A percentile compares a stretch with the other conserved stretches of the same genome.
These are phyloP conservation scores for Cephus pygmeus DNA, from an alignment of 2,888 invertebrate species.

Conservation along the genomic window DNA sequence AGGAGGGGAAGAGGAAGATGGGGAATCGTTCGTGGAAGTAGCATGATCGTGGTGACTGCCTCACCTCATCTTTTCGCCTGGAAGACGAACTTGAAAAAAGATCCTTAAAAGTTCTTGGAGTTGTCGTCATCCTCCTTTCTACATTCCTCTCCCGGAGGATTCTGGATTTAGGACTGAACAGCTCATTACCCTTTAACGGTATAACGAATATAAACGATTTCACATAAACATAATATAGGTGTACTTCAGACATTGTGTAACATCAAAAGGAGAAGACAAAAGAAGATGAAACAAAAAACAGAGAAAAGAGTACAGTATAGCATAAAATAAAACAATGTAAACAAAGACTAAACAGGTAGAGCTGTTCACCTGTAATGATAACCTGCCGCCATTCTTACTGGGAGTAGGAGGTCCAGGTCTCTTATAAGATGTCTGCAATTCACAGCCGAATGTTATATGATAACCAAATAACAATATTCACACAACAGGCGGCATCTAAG, in stretches of 20 bases:
- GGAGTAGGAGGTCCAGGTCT: conserved; percentile 89
- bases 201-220: conserved; percentile 16
- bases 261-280: not conserved
- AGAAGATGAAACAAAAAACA: not conserved
- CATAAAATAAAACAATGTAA: not conserved
- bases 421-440: conserved; percentile 79
- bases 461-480: conserved; percentile 11
- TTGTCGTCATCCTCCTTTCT: conserved; percentile 50
- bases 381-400: conserved; percentile 82
- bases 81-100: conserved; percentile 44
- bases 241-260: not conserved
- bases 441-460: conserved; percentile 29
- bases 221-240: not conserved
- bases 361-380: conserved; percentile 73
- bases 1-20: conserved; percentile 15
- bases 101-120: conserved; percentile 53
- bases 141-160: conserved; percentile 52
- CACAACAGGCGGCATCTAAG: conserved; percentile 11
- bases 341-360: not conserved
- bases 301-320: not conserved
- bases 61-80: conserved; percentile 57
- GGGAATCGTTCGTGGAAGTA: not conserved
- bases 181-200: conserved; percentile 48
- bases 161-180: conserved; percentile 50
- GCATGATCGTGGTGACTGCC: conserved; percentile 8